These are phyloP conservation scores for Erpobdella octoculata DNA, from an alignment of 2,888 invertebrate genomes.

Conservation along the genomic window DNA sequence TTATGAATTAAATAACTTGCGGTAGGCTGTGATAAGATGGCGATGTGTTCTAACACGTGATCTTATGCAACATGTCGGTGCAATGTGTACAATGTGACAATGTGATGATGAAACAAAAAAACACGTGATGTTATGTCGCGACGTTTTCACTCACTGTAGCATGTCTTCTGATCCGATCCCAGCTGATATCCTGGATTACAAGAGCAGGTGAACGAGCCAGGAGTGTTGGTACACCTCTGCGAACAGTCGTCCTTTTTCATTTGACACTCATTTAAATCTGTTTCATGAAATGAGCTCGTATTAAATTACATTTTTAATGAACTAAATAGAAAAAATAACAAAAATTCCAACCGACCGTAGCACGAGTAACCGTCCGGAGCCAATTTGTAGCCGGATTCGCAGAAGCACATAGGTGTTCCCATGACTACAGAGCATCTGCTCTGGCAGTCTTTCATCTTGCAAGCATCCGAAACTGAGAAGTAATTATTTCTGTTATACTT, in stretches of 20 bases:
- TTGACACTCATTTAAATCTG: slow-evolving; percentile 52
- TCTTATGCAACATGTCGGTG: too few relatives aligned
- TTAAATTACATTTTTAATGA: slow-evolving; percentile 17
- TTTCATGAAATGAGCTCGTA: too few relatives aligned
- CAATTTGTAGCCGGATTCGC: neutral
- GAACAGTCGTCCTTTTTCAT: slow-evolving; percentile 48
- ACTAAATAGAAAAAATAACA: too few relatives aligned
- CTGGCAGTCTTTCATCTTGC: neutral
- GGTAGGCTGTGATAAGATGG: neutral
- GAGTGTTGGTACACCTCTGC: slow-evolving; percentile 50
- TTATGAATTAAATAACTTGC: too few relatives aligned
- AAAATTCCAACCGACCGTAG: neutral
- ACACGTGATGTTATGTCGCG: too few relatives aligned
- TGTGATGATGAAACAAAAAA: too few relatives aligned
- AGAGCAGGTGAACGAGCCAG: slow-evolving; percentile 49
- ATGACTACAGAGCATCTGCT: neutral
- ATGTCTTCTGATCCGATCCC: slow-evolving; percentile 50
- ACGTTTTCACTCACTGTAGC: slow-evolving; percentile 44
- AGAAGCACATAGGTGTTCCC: neutral
- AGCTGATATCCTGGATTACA: slow-evolving; percentile 52
- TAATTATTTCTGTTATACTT: too few relatives aligned
- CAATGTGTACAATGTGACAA: too few relatives aligned
- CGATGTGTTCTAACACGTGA: neutral
- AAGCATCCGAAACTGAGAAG: neutral
- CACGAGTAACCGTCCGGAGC: neutral